Base-by-base conservation (phyloP, 1,140 invertebrate species). In the Phortica variegata region DNA sequence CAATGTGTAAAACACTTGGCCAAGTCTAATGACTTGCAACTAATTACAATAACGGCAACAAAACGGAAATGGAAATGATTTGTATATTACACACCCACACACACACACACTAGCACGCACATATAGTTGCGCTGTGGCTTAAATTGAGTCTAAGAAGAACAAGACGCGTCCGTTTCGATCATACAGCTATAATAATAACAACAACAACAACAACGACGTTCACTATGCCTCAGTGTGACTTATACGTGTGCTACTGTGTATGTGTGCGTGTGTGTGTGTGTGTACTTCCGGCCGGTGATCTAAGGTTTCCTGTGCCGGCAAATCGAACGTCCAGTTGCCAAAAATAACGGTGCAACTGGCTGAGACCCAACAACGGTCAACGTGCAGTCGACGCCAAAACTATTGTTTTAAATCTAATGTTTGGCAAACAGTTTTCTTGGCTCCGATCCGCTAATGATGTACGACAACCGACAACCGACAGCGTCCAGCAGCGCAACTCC, bases 131-230 rank as follows among this genome's bases (percentile, higher is more conserved):
- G 48, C 47, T 60, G 49, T 61, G 58, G 50, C 52, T 53, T 26
- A 53, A 47, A 43, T 58, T 54, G 48, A 29, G 47, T 6, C 5
- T 6, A 26, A 26, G 10, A 5, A 26, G 23, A 26, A 29, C 44
- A 58, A 55, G 54, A 52, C 49, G 38, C 60, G 70, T 73, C 57
- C 70, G 70, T 73, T 62, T 73, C 69, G 60, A 73, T 61, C 43
- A 73, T 73, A 66, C 69, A 73, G 69, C 65, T 56, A 54, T 23
- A 61, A 53, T 17, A 57, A 62, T 33, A 46, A 57, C 53, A 60
- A 23, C 16, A 49, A 58, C 60, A 63, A 54, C 39, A 54, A 45
- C 6, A 43, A 49, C 16, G 32, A 57, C 36, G 61, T 60, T 48
- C 51, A 43, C 44, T 34, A 12, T 29, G 47, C 50, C 43, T 56